Percentiles rank a stretch among this genome's conserved stretches.
Evolutionary conservation across 2,113 vertebrate genomes (phyloP).

Genomic region (Varanus salvator): DNA sequence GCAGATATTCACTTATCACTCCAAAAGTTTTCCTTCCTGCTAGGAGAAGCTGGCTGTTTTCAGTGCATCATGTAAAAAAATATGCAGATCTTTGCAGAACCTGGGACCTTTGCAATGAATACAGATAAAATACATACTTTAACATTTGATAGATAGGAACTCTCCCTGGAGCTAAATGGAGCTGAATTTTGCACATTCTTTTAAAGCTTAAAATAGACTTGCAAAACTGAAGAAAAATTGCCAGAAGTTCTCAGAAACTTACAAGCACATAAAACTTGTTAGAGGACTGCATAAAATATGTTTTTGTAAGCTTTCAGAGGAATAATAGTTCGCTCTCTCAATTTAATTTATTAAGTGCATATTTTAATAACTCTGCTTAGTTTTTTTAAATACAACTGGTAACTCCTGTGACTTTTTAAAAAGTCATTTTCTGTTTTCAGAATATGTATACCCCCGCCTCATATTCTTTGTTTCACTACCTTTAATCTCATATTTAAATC

Average conservation of each 20-base stretch:
- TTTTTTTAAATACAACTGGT: slow-evolving; percentile 36
- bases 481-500: slow-evolving; percentile 68
- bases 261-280: slow-evolving; percentile 26
- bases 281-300: background rate
- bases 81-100: background rate
- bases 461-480: slow-evolving; percentile 42
- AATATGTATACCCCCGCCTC: background rate
- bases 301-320: slow-evolving; percentile 26
- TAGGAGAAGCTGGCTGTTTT: background rate
- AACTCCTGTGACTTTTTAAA: slow-evolving; percentile 31
- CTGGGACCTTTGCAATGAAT: background rate
- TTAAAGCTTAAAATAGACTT: background rate
- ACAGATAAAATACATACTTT: background rate
- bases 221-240: background rate
- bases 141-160: background rate
- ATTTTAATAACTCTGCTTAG: background rate
- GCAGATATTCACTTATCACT: background rate
- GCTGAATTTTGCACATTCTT: background rate
- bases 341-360: slow-evolving; percentile 15
- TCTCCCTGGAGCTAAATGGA: background rate
- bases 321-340: slow-evolving; percentile 10
- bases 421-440: slow-evolving; percentile 36
- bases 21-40: background rate
- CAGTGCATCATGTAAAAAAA: background rate
- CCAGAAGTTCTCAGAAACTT: slow-evolving; percentile 15